Evolutionary conservation across 2,888 invertebrate genomes (phyloP), one percentile per base, ranked within the genome.

Genomic region (Melanostoma scalare): DNA sequence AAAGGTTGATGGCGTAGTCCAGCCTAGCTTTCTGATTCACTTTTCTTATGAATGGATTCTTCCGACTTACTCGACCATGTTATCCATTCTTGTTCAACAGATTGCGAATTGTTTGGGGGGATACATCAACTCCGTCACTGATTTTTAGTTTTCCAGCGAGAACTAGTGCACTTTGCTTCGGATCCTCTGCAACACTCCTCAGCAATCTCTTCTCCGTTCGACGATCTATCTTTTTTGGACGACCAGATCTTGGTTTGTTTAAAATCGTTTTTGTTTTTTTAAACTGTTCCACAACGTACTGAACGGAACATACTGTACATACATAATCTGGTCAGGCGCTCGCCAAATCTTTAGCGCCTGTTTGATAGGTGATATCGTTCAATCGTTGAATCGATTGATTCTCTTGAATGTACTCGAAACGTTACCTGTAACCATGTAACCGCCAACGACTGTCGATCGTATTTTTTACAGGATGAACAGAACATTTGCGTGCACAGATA

Each of bases 141-240:
- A 36, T 20, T 40, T 40, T 42, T 3, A 40, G 31, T 42, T 58
- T 58, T 5, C 42, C 42, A 8, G 44, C 58, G 9, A 58, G 40
- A n/a, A 58, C 44, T 42, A 42, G 44, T 4, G 44, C 58, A 58
- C 58, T 58, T 58, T 40, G 40, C 42, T 42, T 58, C 2, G 58
- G 58, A 42, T 58, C 42, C n/a, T 31, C 58, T 44, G 30, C 42
- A n/a, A 58, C 8, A 44, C 42, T 58, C 9, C 58, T 58, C 20
- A 63, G 8, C 6, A 63, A 35, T 63, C 50, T 48, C 30, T 5
- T 63, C 36, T 63, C 63, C 38, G 33, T 33, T 9, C 63, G 63
- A 36, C 4, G 35, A 48, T 63, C 38, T 30, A 58, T 50, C 10
- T 63, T 63, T 35, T 36, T 63, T 36, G 61, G 61, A 36, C 48